Base-by-base conservation (phyloP, 2,888 invertebrate species). In the Heterodera filipjevi region DNA sequence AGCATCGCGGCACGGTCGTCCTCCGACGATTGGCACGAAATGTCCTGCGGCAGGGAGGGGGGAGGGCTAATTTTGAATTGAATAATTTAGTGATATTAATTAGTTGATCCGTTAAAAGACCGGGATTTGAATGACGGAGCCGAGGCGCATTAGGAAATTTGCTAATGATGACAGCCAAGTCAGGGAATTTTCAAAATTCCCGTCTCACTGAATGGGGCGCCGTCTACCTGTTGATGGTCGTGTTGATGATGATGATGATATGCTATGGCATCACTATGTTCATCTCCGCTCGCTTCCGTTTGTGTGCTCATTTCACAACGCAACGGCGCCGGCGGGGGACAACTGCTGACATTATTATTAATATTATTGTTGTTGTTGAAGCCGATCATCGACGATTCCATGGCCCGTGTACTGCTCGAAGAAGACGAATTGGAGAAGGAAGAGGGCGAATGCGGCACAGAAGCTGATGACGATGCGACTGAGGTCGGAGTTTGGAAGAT, bases 241-340 rank as follows among this genome's bases (percentile, higher is more conserved):
- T 66, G 66, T 10, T 27, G 27, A 5, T 66, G 66, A 27, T 27
- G 27, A 5, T 32, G 32, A 27, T 33, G 30, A 33, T 66, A 66
- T 30, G 66, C 30, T 2, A 14, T 33, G 8, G 64, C 14, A 64
- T 64, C 22, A 8, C 64, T 19, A 14, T 39, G 39, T 39, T 53
- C 53, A 19, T 12, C 49, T 53, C 22, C 53, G 22, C 22, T 22
- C 22, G 39, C 6, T 3, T 75, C 75, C 16, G 75, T 75, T 75
- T 75, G 75, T 46, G 75, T 75, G 44, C 75, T 75, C 32, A 75
- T 75, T 53, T 75, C 75, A 39, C 75, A 75, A 39, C 49, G 49
- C 19, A 49, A 30, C 22, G 49, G 14, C 39, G 12, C 14, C 14
- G 30, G 27, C 22, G 30, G 16, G 30, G 32, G 39, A 2, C 39